These are phyloP conservation scores for Phyllotreta cruciferae DNA, from an alignment of 2,888 invertebrate species.

Conservation along the genomic window DNA sequence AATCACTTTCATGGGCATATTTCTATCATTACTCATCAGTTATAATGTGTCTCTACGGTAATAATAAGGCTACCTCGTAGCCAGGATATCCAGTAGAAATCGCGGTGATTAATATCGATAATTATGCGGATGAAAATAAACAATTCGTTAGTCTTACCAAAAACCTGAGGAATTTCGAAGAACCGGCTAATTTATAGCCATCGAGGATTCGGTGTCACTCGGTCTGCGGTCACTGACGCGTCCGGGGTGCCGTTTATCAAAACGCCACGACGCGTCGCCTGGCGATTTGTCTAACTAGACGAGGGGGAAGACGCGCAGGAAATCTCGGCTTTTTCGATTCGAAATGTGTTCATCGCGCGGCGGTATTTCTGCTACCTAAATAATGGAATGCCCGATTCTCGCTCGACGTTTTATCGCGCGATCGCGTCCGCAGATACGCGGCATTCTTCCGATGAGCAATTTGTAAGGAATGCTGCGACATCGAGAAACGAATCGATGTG, in stretches of 20 bases:
- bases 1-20: too few species aligned
- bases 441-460: conserved; percentile 8
- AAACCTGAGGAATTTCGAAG: too few species aligned
- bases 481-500: too few species aligned
- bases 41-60: too few species aligned
- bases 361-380: conserved; percentile 26
- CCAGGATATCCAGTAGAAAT: too few species aligned
- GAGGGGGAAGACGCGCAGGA: not conserved
- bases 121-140: too few species aligned
- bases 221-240: conserved; percentile 12
- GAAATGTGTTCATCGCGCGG: conserved; percentile 21
- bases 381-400: conserved; percentile 25
- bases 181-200: conserved; percentile 3
- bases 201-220: not conserved
- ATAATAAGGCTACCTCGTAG: too few species aligned
- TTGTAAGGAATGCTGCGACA: not conserved
- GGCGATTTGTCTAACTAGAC: conserved; percentile 2
- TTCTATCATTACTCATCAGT: too few species aligned
- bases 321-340: conserved; percentile 10
- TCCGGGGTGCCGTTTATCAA: conserved; percentile 4
- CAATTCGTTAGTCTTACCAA: too few species aligned
- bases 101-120: too few species aligned
- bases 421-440: conserved; percentile 14
- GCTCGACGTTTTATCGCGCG: conserved; percentile 20
- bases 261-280: conserved; percentile 1